Evolutionary conservation across 1,140 invertebrate species (phyloP).

Genomic region (Mamestra configurata): DNA sequence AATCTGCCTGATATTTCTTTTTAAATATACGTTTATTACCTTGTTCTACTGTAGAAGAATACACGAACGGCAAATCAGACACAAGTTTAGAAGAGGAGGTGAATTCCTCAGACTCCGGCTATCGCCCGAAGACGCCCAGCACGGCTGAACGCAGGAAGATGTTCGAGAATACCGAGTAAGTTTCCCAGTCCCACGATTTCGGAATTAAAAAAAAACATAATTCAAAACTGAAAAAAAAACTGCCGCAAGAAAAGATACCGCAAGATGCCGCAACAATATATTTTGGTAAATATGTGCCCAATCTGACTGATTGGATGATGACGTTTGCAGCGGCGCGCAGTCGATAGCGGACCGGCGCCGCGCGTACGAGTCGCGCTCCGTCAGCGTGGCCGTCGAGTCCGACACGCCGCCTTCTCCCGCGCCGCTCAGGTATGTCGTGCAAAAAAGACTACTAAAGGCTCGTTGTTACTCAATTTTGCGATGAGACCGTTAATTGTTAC

Average conservation of each 20-base stretch:
- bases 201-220: no score
- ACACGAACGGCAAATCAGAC: slow-evolving; percentile 90
- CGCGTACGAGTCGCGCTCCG: slow-evolving; percentile 92
- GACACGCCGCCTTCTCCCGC: slow-evolving; percentile 91
- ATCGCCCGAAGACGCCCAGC: slow-evolving; percentile 91
- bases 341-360: slow-evolving; percentile 94
- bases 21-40: no score
- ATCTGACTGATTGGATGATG: not conserved
- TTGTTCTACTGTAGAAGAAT: slow-evolving; percentile 84
- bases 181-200: slow-evolving; percentile 48
- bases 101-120: slow-evolving; percentile 87
- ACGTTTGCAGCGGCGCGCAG: slow-evolving; percentile 85
- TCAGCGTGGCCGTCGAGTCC: slow-evolving; percentile 90
- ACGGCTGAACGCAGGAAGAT: slow-evolving; percentile 92
- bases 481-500: no score
- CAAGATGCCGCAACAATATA: no score
- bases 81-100: slow-evolving; percentile 90
- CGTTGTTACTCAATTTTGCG: no score
- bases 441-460: no score
- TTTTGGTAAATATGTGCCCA: no score
- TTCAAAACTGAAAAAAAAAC: no score
- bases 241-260: no score
- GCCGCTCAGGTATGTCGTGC: slow-evolving; percentile 87
- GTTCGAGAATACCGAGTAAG: slow-evolving; percentile 89
- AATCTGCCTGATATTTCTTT: no score